Evolutionary conservation across 2,113 vertebrate genomes (phyloP).

Genomic region (Lepisosteus osseus): DNA sequence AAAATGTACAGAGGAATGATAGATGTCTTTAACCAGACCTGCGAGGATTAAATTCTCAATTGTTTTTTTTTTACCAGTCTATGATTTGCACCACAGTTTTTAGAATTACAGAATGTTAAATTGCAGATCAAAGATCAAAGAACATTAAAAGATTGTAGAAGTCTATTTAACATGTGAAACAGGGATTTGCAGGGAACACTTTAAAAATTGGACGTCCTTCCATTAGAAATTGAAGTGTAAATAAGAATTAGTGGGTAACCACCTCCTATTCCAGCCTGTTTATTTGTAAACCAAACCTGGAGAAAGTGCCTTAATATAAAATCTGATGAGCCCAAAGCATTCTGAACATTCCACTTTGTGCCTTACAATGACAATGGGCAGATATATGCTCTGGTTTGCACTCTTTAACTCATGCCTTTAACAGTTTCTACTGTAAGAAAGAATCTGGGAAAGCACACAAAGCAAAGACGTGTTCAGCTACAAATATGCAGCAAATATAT

Average conservation of each 20-base stretch:
- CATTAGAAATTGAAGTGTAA: not conserved
- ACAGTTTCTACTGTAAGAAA: slow-evolving; percentile 56
- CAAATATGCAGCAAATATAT: slow-evolving; percentile 69
- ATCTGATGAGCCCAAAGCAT: slow-evolving; percentile 65
- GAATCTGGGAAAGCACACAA: slow-evolving; percentile 68
- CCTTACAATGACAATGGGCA: slow-evolving; percentile 57
- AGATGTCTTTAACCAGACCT: slow-evolving; percentile 13
- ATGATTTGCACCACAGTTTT: slow-evolving; percentile 3
- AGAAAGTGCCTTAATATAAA: slow-evolving; percentile 57
- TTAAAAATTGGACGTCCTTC: not conserved
- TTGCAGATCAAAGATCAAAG: slow-evolving; percentile 9
- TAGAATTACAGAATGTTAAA: slow-evolving; percentile 13
- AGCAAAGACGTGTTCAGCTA: slow-evolving; percentile 73
- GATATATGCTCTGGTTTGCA: slow-evolving; percentile 81
- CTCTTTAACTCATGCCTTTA: slow-evolving; percentile 60
- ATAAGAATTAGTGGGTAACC: too few relatives aligned
- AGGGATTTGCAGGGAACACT: not conserved
- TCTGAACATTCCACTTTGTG: slow-evolving; percentile 77
- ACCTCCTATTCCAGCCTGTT: too few relatives aligned
- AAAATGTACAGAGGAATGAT: slow-evolving; percentile 41
- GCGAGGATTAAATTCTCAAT: slow-evolving; percentile 7
- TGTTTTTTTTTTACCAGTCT: not conserved
- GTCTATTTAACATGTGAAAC: not conserved
- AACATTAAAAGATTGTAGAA: slow-evolving; percentile 24
- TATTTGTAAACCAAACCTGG: not conserved